Evolutionary conservation across 2,888 invertebrate species (phyloP).

Genomic region (Eudemis profundana): DNA sequence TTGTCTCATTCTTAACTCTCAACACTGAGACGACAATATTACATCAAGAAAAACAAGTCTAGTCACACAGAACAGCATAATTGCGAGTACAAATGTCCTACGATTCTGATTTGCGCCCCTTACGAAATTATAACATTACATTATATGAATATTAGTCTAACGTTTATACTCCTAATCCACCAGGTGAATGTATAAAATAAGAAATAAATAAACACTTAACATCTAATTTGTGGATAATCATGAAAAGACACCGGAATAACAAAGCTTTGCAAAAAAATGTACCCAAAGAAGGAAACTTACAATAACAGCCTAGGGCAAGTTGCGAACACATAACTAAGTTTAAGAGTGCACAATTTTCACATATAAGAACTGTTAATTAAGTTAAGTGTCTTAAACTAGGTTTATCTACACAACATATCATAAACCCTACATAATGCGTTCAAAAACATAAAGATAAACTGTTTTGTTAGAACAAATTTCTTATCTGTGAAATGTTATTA

Average conservation of each 20-base stretch:
- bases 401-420: too few relatives aligned
- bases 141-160: slow-evolving; percentile 29
- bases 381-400: too few relatives aligned
- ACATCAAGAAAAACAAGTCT: slow-evolving; percentile 18
- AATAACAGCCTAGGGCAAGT: too few relatives aligned
- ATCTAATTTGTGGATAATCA: slow-evolving; percentile 23
- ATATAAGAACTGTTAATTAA: too few relatives aligned
- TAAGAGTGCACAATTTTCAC: too few relatives aligned
- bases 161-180: slow-evolving; percentile 22
- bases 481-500: too few relatives aligned
- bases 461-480: too few relatives aligned
- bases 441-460: too few relatives aligned
- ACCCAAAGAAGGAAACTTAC: too few relatives aligned
- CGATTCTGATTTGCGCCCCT: slow-evolving; percentile 8
- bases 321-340: too few relatives aligned
- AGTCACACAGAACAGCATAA: slow-evolving; percentile 30
- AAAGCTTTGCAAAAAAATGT: neutral
- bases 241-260: slow-evolving; percentile 7
- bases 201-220: slow-evolving; percentile 36
- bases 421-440: too few relatives aligned
- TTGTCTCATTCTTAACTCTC: slow-evolving; percentile 17
- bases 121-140: slow-evolving; percentile 28
- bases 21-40: slow-evolving; percentile 20
- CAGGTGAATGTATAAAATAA: slow-evolving; percentile 35
- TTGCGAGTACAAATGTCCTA: slow-evolving; percentile 31